Conservation (phyloP, 92 coral and sea anemone genomes). For the Ricordea florida region DNA sequence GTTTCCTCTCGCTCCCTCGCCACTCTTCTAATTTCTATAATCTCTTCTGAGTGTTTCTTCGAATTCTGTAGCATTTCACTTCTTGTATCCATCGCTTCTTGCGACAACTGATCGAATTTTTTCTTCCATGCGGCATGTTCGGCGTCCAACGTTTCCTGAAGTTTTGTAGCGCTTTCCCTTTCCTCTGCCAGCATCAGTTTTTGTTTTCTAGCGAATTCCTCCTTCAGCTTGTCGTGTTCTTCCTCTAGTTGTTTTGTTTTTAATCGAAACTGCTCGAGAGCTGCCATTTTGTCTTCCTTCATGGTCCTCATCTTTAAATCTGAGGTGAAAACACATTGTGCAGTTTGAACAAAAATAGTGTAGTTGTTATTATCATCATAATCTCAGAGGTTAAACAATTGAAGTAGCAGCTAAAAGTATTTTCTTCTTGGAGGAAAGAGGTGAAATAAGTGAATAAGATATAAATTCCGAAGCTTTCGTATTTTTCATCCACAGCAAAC, state of each 20-base stretch:
- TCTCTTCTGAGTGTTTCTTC: slow-evolving; percentile 67
- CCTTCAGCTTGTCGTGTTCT: slow-evolving; percentile 56
- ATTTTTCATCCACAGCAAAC: too few species aligned
- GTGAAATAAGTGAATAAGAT: too few species aligned
- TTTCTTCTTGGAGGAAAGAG: too few species aligned
- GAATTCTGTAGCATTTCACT: slow-evolving; percentile 68
- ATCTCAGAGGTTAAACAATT: background rate
- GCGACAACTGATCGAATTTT: slow-evolving; percentile 64
- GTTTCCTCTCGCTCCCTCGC: slow-evolving; percentile 60
- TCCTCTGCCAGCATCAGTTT: slow-evolving; percentile 70
- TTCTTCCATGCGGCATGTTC: slow-evolving; percentile 73
- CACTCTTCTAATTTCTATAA: slow-evolving; percentile 64
- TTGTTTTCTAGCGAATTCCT: slow-evolving; percentile 56
- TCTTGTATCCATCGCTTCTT: slow-evolving; percentile 56
- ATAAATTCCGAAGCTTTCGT: too few species aligned
- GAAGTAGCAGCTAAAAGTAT: too few species aligned
- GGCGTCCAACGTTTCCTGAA: slow-evolving; percentile 63
- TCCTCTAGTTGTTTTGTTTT: slow-evolving; percentile 50
- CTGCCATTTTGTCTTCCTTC: slow-evolving; percentile 30
- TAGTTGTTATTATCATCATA: background rate
- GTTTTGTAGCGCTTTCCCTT: slow-evolving; percentile 31
- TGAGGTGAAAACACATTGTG: background rate
- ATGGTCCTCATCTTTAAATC: slow-evolving; percentile 6
- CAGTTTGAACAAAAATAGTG: background rate
- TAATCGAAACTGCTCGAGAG: slow-evolving; percentile 30